phyloP scores from a whole-genome alignment of 1,140 invertebrate genomes.

The Acyrthosiphon pisum region DNA sequence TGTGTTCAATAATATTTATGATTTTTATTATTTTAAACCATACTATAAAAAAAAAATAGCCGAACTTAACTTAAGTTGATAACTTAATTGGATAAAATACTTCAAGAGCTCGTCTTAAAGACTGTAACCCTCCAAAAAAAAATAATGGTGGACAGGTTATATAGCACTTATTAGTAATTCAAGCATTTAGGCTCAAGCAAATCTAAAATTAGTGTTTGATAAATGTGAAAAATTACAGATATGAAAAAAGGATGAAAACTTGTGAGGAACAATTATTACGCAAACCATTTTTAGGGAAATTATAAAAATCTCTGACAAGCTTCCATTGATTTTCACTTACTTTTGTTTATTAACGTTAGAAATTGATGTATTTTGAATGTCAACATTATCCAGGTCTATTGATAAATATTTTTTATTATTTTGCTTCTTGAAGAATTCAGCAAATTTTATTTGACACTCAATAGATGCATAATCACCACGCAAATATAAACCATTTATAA shows the following conservation, averaged over 20 bases:
- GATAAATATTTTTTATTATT: not conserved
- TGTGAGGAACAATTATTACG: not conserved
- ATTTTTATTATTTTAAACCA: too few species aligned
- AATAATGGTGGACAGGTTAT: too few species aligned
- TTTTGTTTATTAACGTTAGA: not conserved
- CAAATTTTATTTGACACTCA: not conserved
- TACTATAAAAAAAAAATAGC: too few species aligned
- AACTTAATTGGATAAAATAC: too few species aligned
- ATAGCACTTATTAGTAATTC: too few species aligned
- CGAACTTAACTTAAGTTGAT: too few species aligned
- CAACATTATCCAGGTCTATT: not conserved
- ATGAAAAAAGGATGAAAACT: not conserved
- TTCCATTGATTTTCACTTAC: not conserved
- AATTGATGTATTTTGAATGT: not conserved
- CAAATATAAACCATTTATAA: not conserved
- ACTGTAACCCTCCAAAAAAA: too few species aligned
- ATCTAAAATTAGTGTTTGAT: not conserved
- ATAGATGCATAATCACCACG: not conserved
- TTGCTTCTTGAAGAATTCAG: not conserved
- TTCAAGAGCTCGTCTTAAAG: too few species aligned
- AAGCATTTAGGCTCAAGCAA: too few species aligned
- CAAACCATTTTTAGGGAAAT: not conserved
- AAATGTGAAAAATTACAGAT: not conserved
- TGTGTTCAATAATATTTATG: too few species aligned
- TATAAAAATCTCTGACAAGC: not conserved